Base-by-base conservation (phyloP, 2,113 vertebrate genomes). In the Lathamus discolor region DNA sequence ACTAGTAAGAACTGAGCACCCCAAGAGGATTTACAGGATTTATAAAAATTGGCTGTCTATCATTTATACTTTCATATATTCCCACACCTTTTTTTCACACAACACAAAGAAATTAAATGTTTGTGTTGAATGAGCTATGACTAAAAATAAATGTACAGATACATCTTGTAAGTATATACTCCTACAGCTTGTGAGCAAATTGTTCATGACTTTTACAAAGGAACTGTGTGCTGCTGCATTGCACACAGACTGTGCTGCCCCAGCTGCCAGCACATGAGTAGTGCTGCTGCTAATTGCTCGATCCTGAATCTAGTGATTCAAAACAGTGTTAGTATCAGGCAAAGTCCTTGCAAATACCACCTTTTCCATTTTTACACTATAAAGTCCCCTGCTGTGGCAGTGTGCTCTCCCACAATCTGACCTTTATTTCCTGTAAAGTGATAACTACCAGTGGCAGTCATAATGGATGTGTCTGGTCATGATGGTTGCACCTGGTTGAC, bases 51-150 rank as follows among this genome's bases (percentile, higher is more conserved):
- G 27, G 24, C 29, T 19, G 6, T 33, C 46, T n/a, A 12, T 6
- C 3, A 1, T n/a, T 89, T 22, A 7, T 25, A 16, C 9, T 67
- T 82, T 11, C 6, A 1, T 22, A 13, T 75, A 82, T 86, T 23
- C 61, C 22, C 35, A 9, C 15, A 5, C 10, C 2, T 37, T 41
- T 74, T 46, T 52, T 15, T 22, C 4, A 8, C 11, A 4, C 1
- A 5, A 20, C 0, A 2, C 1, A 13, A 87, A 59, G 51, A 44
- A 87, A 87, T 51, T 14, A 28, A 64, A 66, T 0, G 1, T 4
- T 22, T 14, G 3, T 11, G 31, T n/a, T 59, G 52, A 15, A 73
- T 48, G 64, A 66, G 64, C 5, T 13, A 14, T 6, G 35, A 17
- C 8, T 83, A 25, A 73, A 92, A 64, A 13, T 0, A 72, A 57